Conservation (phyloP, 2,113 vertebrate species). For the Dolichotis patagonum region DNA sequence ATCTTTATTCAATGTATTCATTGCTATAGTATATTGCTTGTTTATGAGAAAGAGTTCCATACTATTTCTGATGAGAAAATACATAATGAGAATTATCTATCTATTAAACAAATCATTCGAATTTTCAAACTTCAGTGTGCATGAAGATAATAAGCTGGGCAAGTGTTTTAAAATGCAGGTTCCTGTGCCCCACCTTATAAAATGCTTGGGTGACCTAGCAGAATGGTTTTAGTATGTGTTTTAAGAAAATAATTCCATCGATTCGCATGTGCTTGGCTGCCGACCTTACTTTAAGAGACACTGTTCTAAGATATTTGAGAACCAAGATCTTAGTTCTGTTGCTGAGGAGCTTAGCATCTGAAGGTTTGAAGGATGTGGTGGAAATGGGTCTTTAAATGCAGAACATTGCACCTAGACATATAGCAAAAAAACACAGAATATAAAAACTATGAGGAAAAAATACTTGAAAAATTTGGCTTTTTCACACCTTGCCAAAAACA, state of each 20-base stretch:
- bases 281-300: background rate
- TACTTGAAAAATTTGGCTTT: background rate
- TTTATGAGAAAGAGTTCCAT: background rate
- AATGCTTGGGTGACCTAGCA: background rate
- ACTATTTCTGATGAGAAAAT: background rate
- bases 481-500: slow-evolving; percentile 5
- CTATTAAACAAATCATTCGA: background rate
- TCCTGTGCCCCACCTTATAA: background rate
- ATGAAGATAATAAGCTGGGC: background rate
- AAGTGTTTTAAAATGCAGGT: background rate
- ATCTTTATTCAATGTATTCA: background rate
- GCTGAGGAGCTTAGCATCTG: background rate
- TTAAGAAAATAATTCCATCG: background rate
- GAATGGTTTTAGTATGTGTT: background rate
- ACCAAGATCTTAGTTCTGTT: background rate
- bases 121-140: background rate
- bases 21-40: background rate
- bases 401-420: background rate
- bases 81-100: background rate
- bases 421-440: background rate
- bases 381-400: slow-evolving; percentile 10
- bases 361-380: background rate
- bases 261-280: background rate
- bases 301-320: background rate
- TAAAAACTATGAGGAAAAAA: background rate